Evolutionary conservation across 1,140 invertebrate genomes (phyloP).

Genomic region (Pomacea maculata): DNA sequence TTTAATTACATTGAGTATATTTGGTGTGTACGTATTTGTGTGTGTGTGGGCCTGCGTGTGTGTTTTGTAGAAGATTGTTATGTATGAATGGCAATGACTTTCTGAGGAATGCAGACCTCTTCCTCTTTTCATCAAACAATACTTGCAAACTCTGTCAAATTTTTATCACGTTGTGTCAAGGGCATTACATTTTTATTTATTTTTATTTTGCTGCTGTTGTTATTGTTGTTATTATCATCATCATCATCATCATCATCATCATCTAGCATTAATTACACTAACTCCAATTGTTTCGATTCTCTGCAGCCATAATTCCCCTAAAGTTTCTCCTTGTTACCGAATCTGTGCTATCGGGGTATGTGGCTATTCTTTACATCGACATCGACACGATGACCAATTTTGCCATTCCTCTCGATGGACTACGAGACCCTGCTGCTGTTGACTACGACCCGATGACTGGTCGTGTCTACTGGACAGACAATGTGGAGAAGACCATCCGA

Average conservation of each 20-base stretch:
- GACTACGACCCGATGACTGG: not conserved
- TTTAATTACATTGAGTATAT: not conserved
- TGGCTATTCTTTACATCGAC: not conserved
- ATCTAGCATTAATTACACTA: not conserved
- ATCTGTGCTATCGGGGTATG: not conserved
- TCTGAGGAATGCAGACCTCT: not conserved
- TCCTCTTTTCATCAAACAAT: not conserved
- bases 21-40: not conserved
- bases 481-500: not conserved
- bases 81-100: too few relatives aligned
- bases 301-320: not conserved
- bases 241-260: too few relatives aligned
- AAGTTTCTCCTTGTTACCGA: not conserved
- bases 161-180: not conserved
- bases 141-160: not conserved
- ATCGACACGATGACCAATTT: not conserved
- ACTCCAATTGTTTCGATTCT: not conserved
- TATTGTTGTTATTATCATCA: not conserved
- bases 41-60: not conserved
- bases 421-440: not conserved
- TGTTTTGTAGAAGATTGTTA: not conserved
- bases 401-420: too few relatives aligned
- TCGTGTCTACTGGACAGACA: slow-evolving; percentile 11
- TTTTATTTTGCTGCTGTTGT: not conserved
- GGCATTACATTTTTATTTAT: not conserved